These are phyloP conservation scores for Sphaeramia orbicularis DNA, from an alignment of 2,797 vertebrate species.

Conservation along the genomic window DNA sequence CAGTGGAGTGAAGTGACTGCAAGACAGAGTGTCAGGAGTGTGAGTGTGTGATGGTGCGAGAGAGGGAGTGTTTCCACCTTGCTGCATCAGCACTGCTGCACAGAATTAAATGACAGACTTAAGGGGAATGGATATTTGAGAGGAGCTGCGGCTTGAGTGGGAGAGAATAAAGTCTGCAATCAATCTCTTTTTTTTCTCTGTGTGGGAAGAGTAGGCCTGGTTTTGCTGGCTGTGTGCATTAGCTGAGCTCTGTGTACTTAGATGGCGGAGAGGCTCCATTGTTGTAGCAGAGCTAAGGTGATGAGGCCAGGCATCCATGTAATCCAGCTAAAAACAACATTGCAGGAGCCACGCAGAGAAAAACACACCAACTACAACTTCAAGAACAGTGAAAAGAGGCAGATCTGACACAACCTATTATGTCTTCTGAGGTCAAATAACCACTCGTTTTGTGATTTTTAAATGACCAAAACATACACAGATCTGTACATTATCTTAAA, in stretches of 20 bases:
- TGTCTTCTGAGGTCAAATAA: too few species aligned
- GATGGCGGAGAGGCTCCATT: constrained; percentile 73
- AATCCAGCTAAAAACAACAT: constrained; percentile 80
- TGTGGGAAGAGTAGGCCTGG: constrained; percentile 72
- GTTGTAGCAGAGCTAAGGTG: constrained; percentile 75
- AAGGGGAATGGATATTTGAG: constrained; percentile 68
- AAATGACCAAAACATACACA: too few species aligned
- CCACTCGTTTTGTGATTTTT: too few species aligned
- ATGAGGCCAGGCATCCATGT: constrained; percentile 85
- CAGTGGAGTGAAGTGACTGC: constrained; percentile 24
- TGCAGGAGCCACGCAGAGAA: constrained; percentile 45
- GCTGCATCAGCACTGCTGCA: constrained; percentile 69
- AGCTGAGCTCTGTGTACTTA: constrained; percentile 77
- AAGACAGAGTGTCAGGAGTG: constrained; percentile 23
- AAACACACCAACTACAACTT: constrained; percentile 20
- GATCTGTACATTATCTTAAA: too few species aligned
- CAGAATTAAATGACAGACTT: constrained; percentile 70
- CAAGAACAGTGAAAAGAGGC: constrained; percentile 34
- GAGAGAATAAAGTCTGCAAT: constrained; percentile 69
- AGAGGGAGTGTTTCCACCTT: constrained; percentile 60
- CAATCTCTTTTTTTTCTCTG: constrained; percentile 51
- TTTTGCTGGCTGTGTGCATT: constrained; percentile 61
- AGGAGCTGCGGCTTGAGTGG: constrained; percentile 61
- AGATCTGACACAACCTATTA: not conserved
- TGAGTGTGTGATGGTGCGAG: constrained; percentile 32